Evolutionary conservation across 2,888 invertebrate genomes (phyloP).

Genomic region (Bombylius discolor): DNA sequence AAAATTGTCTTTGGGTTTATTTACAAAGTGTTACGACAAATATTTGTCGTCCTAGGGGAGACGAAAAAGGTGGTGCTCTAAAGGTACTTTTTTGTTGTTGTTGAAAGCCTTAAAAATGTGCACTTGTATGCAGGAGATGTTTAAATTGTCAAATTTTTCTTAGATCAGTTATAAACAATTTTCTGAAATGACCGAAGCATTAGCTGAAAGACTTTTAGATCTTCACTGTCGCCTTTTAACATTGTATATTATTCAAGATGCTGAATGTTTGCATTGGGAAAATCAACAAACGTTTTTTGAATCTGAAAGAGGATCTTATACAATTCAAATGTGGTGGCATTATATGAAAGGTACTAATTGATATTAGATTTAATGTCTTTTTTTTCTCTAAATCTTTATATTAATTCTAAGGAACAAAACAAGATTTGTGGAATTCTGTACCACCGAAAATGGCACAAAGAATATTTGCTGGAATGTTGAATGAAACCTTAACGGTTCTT

Average conservation of each 20-base stretch:
- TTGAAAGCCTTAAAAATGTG: background rate
- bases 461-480: conserved; percentile 72
- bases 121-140: background rate
- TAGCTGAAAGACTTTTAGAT: conserved; percentile 69
- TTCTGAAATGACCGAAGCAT: conserved; percentile 70
- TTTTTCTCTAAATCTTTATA: background rate
- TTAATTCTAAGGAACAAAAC: conserved; percentile 49
- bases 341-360: conserved; percentile 57
- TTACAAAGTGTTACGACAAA: conserved; percentile 41
- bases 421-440: conserved; percentile 77
- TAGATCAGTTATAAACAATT: conserved; percentile 53
- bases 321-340: conserved; percentile 80
- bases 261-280: conserved; percentile 65
- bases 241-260: conserved; percentile 69
- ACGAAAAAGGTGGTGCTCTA: conserved; percentile 34
- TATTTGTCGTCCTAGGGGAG: conserved; percentile 33
- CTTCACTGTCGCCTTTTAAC: conserved; percentile 65
- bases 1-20: conserved; percentile 67
- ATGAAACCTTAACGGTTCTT: conserved; percentile 69
- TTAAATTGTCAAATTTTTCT: background rate
- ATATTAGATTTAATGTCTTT: background rate
- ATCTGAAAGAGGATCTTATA: conserved; percentile 64
- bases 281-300: conserved; percentile 52
- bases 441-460: conserved; percentile 79
- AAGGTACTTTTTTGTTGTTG: conserved; percentile 19